A percentile compares a stretch with the other conserved stretches of the same genome.
Evolutionary conservation across 2,888 invertebrate genomes (phyloP).

Genomic region (Ornithoptera priamus): DNA sequence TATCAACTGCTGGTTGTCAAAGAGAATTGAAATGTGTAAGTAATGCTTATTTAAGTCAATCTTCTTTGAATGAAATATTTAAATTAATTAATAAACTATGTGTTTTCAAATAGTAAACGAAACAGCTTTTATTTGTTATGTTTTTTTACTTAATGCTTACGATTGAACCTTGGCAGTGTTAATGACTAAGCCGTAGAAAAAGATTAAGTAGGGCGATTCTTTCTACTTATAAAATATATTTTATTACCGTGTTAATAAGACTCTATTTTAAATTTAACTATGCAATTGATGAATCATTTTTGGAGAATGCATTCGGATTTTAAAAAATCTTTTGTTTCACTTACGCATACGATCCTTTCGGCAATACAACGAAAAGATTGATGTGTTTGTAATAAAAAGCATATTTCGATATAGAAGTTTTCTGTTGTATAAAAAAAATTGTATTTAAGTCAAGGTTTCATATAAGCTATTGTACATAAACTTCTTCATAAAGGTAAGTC

Average conservation of each 20-base stretch:
- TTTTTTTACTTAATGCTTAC: slow-evolving; percentile 13
- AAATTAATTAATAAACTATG: not conserved
- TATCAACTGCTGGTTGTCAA: not conserved
- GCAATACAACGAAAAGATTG: not conserved
- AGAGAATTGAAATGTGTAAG: slow-evolving; percentile 64
- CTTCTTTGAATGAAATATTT: slow-evolving; percentile 5
- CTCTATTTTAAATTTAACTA: slow-evolving; percentile 10
- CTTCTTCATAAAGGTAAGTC: no score
- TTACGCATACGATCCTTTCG: not conserved
- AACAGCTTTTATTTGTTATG: slow-evolving; percentile 6
- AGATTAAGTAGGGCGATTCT: slow-evolving; percentile 36
- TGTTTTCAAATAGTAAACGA: not conserved
- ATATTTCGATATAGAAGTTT: not conserved
- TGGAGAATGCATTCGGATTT: slow-evolving; percentile 29
- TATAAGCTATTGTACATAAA: not conserved
- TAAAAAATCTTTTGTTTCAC: slow-evolving; percentile 8
- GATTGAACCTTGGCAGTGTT: slow-evolving; percentile 26
- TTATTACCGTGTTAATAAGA: slow-evolving; percentile 32
- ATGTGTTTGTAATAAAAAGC: not conserved
- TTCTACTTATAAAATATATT: slow-evolving; percentile 31
- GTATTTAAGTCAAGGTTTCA: not conserved
- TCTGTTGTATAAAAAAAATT: not conserved
- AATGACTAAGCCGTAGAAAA: slow-evolving; percentile 38
- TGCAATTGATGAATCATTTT: slow-evolving; percentile 43
- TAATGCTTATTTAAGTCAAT: slow-evolving; percentile 8